Conservation (phyloP, 2,113 vertebrate genomes). For the Mirounga angustirostris region DNA sequence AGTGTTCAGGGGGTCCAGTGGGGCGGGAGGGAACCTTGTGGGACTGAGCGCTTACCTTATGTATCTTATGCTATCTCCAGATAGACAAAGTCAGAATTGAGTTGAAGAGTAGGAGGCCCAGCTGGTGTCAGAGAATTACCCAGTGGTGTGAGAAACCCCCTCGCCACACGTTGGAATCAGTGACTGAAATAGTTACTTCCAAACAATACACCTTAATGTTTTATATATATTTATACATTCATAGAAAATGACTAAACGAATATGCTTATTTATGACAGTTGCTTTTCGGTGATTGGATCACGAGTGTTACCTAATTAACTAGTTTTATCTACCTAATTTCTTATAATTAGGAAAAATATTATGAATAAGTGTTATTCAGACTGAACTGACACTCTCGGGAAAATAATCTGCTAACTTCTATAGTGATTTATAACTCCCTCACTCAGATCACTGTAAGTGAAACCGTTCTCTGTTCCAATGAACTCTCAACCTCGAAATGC, state of each 20-base stretch:
- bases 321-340: neutral
- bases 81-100: neutral
- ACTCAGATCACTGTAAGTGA: constrained; percentile 62
- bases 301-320: neutral
- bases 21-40: neutral
- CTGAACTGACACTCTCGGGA: neutral
- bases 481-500: constrained; percentile 75
- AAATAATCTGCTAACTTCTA: constrained; percentile 51
- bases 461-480: constrained; percentile 68
- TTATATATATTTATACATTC: neutral
- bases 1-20: neutral
- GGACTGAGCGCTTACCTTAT: neutral
- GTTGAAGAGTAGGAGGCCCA: neutral
- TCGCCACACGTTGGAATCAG: neutral
- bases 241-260: neutral
- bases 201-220: neutral
- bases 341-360: constrained; percentile 19
- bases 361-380: neutral
- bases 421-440: constrained; percentile 53
- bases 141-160: neutral
- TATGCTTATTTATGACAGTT: neutral
- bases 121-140: neutral
- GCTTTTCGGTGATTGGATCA: neutral
- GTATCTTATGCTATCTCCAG: neutral
- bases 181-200: neutral